Evolutionary conservation across 35 echinoderm and acorn worm species (phyloP).

Genomic region (Acanthaster planci): DNA sequence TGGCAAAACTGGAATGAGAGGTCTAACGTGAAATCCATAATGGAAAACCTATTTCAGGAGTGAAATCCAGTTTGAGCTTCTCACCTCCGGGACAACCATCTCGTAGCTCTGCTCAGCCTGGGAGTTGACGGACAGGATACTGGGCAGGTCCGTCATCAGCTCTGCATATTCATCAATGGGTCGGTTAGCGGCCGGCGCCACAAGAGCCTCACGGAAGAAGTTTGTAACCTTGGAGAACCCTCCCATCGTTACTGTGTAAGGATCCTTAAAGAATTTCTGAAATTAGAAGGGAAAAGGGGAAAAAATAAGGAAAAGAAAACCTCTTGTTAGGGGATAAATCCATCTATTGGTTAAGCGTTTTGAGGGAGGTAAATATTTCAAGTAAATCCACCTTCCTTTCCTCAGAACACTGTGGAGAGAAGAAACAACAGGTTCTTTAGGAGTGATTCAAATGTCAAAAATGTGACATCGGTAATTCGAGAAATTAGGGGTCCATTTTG

Average conservation of each 20-base stretch:
- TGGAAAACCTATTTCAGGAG: no score
- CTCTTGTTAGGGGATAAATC: neutral
- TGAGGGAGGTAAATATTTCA: no score
- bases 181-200: slow-evolving; percentile 38
- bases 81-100: slow-evolving; percentile 48
- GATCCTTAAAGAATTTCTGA: slow-evolving; percentile 98
- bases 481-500: no score
- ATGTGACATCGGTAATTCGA: no score
- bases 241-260: slow-evolving; percentile 76
- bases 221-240: slow-evolving; percentile 98
- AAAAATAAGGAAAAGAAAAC: neutral
- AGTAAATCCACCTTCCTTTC: no score
- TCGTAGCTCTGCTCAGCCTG: slow-evolving; percentile 82
- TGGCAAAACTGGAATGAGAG: no score
- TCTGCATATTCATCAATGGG: slow-evolving; percentile 83
- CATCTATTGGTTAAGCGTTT: no score
- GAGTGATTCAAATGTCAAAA: no score
- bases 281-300: neutral
- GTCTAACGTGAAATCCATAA: no score
- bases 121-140: slow-evolving; percentile 50
- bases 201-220: slow-evolving; percentile 79
- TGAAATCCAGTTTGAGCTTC: neutral
- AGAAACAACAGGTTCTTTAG: no score
- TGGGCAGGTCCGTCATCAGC: slow-evolving; percentile 79
- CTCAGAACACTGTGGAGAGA: no score